Evolutionary conservation across 1,140 invertebrate genomes (phyloP), one percentile per base, ranked within the genome.

Genomic region (Medauroidea extradentata): DNA sequence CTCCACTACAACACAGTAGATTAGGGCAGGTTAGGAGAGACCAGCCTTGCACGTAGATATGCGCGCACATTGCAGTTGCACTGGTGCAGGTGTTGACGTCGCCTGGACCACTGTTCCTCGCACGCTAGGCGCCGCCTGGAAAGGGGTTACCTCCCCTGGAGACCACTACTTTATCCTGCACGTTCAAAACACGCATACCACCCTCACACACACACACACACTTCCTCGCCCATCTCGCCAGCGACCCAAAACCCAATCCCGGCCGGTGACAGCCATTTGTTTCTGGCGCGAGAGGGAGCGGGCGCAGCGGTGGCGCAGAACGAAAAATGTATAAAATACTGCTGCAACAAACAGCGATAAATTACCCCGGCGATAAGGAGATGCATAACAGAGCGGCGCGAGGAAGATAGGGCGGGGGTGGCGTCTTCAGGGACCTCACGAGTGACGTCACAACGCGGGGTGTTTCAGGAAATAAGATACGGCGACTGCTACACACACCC

Each of bases 261-360:
- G 18, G n/a, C 48, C n/a, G 27, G 41, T 50, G 56, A 57, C 56
- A 57, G 56, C 56, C 56, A 57, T 57, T 57, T 44, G 19, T 57
- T 57, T 57, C 39, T 34, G 11, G 29, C 29, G 29, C 29, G 29
- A 11, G 29, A 11, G 4, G 29, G 29, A 11, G 29, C 29, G 11
- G 29, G 29, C 25, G 19, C 14, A 41, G 9, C 21, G 16, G 42
- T 39, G 42, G 44, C 27, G 27, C 23, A 21, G 27, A 14, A 38
- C 24, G 27, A 57, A 57, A 57, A 57, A 57, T 55, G 48, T 49
- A 57, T 57, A 50, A 38, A 57, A 57, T 21, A 53, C 52, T 53
- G 27, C 52, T 4, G 53, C 48, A 57, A 50, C 56, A 50, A 57
- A 57, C 56, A 39, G 42, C 56, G 50, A 57, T 57, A 57, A 57